phyloP scores from a whole-genome alignment of 2,797 vertebrate species.

The Caiman crocodilus region DNA sequence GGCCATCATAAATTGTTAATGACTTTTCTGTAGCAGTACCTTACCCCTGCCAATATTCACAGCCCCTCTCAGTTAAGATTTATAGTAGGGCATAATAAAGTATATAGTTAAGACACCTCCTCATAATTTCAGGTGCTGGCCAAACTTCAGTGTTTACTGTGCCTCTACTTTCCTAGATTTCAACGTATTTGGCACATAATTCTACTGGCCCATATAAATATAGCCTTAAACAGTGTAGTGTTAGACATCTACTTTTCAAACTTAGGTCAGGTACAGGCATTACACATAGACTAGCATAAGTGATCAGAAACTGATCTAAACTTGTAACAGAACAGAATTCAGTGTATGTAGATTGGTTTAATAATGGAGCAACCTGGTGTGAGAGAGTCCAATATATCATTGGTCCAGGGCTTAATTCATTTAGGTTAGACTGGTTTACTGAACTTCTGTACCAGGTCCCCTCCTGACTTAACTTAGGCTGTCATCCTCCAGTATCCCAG shows the following conservation, averaged over 20 bases:
- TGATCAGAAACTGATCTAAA: too few relatives aligned
- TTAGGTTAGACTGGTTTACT: too few relatives aligned
- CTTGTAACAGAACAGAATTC: too few relatives aligned
- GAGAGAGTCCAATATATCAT: too few relatives aligned
- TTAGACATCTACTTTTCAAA: background rate
- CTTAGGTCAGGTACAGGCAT: background rate
- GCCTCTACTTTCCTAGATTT: background rate
- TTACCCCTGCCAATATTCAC: background rate
- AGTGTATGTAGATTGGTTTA: too few relatives aligned
- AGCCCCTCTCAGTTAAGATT: background rate
- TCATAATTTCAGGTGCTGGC: background rate
- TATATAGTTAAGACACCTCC: background rate
- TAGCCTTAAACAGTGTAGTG: background rate
- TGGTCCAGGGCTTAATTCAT: too few relatives aligned
- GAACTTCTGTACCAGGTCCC: too few relatives aligned
- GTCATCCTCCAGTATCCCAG: too few relatives aligned
- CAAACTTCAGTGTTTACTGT: background rate
- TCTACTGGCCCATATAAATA: background rate
- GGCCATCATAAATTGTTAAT: background rate
- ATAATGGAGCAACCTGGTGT: too few relatives aligned
- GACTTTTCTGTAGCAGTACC: background rate
- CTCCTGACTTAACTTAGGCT: too few relatives aligned
- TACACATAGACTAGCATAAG: too few relatives aligned
- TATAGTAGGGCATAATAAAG: background rate
- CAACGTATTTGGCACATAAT: background rate